Base-by-base conservation (phyloP, 2,888 invertebrate species). In the Drosophila rellima region DNA sequence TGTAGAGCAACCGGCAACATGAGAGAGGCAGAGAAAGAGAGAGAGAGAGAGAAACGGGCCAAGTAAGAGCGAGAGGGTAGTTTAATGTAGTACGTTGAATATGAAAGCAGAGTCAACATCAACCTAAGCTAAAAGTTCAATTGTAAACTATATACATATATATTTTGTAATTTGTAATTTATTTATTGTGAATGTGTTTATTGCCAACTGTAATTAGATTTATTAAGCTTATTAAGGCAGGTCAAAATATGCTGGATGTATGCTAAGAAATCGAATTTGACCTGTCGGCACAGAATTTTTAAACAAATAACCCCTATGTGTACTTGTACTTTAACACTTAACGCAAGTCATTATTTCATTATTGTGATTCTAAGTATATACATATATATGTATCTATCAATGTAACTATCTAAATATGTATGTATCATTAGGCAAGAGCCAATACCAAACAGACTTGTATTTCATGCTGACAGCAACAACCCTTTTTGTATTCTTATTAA, bases 271-370 rank as follows among this genome's bases (percentile, higher is more conserved):
- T 23, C 23, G 29, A 54, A 54, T 42, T 54, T 20, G 20, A 42
- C 15, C 76, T 73, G 52, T 54, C 52, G 57, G 61, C 59, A 56
- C 42, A 62, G 47, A 55, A 65, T 33, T 47, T 52, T 29, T 44
- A 48, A 62, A 56, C 35, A 20, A 40, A 59, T 71, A 66, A 70
- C 40, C 48, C 70, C 69, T 64, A 60, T 67, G 56, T 79, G 66
- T 70, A 70, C 35, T 54, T 57, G 70, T 70, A 71, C 51, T 62
- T 55, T 59, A 71, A 62, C 52, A 78, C 54, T 68, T 62, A 80
- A 80, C 81, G 42, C 71, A 84, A 78, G 76, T 87, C 71, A 82
- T 82, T 82, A 82, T 82, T 82, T 82, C 79, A 70, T 78, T 63
- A 71, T 74, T 87, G 82, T 87, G 82, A 82, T 87, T 87, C 59